These are phyloP conservation scores for Crotalus tigris DNA, from an alignment of 2,113 vertebrate species.

Conservation along the genomic window DNA sequence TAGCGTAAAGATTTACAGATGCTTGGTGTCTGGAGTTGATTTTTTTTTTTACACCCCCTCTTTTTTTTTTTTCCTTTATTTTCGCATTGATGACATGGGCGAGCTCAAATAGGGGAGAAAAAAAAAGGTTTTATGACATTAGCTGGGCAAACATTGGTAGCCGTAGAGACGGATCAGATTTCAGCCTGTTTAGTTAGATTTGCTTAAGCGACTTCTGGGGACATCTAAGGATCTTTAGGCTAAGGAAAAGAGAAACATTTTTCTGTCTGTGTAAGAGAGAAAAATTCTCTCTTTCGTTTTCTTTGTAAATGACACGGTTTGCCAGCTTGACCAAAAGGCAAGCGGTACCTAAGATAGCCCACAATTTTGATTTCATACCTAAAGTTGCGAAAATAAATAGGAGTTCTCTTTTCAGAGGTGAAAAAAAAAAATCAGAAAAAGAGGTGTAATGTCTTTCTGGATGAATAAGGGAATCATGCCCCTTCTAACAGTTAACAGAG, in stretches of 20 bases:
- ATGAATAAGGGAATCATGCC: not conserved
- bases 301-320: not conserved
- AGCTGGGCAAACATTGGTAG: not conserved
- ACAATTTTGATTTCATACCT: not conserved
- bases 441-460: not conserved
- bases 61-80: not conserved
- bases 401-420: not conserved
- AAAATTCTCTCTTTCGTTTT: not conserved
- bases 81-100: not conserved
- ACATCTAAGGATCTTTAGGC: not conserved
- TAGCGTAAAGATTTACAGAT: not conserved
- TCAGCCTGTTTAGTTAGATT: not conserved
- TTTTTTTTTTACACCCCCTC: not conserved
- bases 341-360: not conserved
- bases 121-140: not conserved
- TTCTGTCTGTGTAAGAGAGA: not conserved
- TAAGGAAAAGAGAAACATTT: not conserved
- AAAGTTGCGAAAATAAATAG: not conserved
- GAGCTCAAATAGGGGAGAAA: not conserved
- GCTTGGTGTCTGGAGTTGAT: not conserved
- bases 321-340: not conserved
- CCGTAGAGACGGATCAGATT: not conserved
- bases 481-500: not conserved
- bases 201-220: not conserved
- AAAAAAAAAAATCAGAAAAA: not conserved